Conservation (phyloP, 2,888 invertebrate genomes). For the Coelinius sp. region DNA sequence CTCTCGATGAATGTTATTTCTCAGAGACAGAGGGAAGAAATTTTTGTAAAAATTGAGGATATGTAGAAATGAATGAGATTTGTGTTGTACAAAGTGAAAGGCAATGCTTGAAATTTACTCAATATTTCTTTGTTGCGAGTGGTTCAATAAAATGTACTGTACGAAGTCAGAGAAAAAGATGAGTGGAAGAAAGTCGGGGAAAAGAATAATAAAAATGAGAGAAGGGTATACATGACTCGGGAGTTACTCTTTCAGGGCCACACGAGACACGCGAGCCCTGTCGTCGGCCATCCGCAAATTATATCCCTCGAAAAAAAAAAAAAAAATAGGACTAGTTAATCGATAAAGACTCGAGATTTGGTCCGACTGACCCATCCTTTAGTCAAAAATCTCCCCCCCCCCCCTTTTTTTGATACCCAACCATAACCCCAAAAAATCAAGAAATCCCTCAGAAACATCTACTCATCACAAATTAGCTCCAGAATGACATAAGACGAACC, state of each 20-base stretch:
- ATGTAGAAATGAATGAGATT: background rate
- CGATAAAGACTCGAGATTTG: slow-evolving; percentile 40
- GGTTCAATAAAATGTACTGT: background rate
- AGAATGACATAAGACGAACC: slow-evolving; percentile 67
- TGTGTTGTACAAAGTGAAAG: background rate
- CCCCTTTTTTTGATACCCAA: no score
- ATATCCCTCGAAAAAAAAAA: slow-evolving; percentile 43
- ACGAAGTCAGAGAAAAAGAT: background rate
- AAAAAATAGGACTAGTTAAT: slow-evolving; percentile 45
- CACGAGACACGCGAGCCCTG: slow-evolving; percentile 46
- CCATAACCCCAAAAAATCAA: background rate
- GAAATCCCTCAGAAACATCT: background rate
- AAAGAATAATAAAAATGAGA: background rate
- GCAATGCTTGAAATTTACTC: background rate
- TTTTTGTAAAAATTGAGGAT: no score
- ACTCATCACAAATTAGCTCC: slow-evolving; percentile 24
- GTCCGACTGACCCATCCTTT: no score
- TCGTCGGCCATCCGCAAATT: slow-evolving; percentile 46
- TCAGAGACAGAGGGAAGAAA: no score
- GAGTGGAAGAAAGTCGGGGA: background rate
- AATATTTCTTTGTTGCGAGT: background rate
- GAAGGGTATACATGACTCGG: background rate
- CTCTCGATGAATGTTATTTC: no score
- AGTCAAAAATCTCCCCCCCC: background rate
- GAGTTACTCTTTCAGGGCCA: slow-evolving; percentile 18